These are phyloP conservation scores for Halichoerus grypus DNA, from an alignment of 2,113 vertebrate species.

Conservation along the genomic window DNA sequence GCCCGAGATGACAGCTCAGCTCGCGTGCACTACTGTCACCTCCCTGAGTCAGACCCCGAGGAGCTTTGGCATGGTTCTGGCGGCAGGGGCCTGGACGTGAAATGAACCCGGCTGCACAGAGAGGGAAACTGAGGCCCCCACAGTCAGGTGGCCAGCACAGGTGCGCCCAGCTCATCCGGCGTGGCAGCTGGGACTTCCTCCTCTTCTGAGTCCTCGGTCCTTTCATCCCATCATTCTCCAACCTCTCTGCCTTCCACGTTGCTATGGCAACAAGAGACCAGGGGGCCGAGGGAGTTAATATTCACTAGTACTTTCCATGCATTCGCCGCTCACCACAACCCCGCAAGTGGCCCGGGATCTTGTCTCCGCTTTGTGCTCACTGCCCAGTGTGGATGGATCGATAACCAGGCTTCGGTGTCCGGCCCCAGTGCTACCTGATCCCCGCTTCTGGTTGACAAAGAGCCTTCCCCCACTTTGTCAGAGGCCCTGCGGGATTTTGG, in stretches of 20 bases:
- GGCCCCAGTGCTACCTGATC: not conserved
- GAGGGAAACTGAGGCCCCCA: not conserved
- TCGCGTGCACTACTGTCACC: fast-evolving
- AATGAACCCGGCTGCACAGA: not conserved
- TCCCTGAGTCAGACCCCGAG: not conserved
- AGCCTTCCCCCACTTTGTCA: not conserved
- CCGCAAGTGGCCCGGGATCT: not conserved
- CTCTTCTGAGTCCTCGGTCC: not conserved
- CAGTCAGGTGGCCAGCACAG: not conserved
- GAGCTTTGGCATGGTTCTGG: not conserved
- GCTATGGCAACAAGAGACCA: not conserved
- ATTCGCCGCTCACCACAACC: not conserved
- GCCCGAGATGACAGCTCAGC: not conserved
- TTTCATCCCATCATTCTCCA: not conserved
- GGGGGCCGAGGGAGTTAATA: not conserved
- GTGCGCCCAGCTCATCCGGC: fast-evolving
- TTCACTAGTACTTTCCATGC: not conserved
- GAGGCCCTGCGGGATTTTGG: not conserved
- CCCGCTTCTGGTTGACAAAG: not conserved
- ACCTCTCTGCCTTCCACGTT: not conserved
- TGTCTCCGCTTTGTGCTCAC: fast-evolving
- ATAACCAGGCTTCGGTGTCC: not conserved
- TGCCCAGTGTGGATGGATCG: not conserved
- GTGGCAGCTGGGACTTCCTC: not conserved
- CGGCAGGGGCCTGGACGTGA: not conserved